phyloP scores from a whole-genome alignment of 2,797 vertebrate species.

The Diplodus sargus region DNA sequence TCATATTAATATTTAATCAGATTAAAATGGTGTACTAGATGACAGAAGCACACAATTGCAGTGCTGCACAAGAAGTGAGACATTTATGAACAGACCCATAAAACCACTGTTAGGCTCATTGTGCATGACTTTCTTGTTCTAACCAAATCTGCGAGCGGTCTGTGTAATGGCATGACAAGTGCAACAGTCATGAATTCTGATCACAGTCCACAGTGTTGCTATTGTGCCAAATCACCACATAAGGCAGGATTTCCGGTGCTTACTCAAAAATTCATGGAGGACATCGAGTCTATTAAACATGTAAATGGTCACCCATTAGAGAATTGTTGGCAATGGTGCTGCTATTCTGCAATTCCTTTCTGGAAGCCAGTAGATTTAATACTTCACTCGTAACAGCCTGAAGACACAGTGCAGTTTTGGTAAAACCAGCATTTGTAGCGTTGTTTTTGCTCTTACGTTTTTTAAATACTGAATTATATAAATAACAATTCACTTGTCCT shows the following conservation, averaged over 20 bases:
- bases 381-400: background rate
- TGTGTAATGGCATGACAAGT: background rate
- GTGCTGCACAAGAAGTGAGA: background rate
- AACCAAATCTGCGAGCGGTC: background rate
- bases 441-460: background rate
- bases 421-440: background rate
- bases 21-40: background rate
- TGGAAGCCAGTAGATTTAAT: background rate
- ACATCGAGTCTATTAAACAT: background rate
- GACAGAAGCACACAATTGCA: background rate
- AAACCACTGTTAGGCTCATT: background rate
- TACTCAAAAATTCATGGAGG: background rate
- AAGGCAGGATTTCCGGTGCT: background rate
- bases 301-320: background rate
- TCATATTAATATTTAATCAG: background rate
- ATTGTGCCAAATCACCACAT: background rate
- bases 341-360: background rate
- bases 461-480: slow-evolving; percentile 11
- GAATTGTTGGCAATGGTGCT: background rate
- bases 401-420: background rate
- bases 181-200: slow-evolving; percentile 2
- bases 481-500: slow-evolving; percentile 13
- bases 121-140: background rate
- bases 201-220: background rate
- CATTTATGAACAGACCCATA: background rate